A percentile compares a stretch with the other conserved stretches of the same genome.
Evolutionary conservation across 2,797 vertebrate genomes (phyloP).

Genomic region (Brachyrhaphis roseni): DNA sequence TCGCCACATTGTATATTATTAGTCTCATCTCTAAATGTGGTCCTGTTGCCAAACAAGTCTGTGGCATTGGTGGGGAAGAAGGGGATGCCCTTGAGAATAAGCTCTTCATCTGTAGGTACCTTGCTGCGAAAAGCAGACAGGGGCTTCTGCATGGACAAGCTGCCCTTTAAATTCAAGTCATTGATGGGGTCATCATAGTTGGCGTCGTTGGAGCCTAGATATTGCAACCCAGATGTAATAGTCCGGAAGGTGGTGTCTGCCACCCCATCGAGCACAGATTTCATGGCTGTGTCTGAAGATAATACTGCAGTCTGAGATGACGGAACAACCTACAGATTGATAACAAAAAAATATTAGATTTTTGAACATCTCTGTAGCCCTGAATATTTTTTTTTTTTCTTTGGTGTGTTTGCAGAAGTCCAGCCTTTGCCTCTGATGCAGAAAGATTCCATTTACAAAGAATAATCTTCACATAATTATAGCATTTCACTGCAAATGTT

Average conservation of each 20-base stretch:
- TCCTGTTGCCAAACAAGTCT: constrained; percentile 92
- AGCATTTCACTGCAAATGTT: constrained; percentile 6
- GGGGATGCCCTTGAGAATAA: constrained; percentile 86
- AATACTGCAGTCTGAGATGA: constrained; percentile 70
- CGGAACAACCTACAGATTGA: constrained; percentile 72
- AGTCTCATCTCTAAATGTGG: constrained; percentile 87
- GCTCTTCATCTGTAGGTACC: constrained; percentile 89
- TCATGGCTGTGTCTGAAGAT: constrained; percentile 88
- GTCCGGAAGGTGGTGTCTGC: constrained; percentile 98
- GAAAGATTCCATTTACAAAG: constrained; percentile 1
- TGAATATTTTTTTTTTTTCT: background rate
- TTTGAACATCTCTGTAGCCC: constrained; percentile 12
- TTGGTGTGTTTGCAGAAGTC: constrained; percentile 2
- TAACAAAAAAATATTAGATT: constrained; percentile 60
- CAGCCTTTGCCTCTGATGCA: background rate
- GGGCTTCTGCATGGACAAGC: constrained; percentile 89
- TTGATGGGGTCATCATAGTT: constrained; percentile 84
- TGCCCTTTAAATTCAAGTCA: constrained; percentile 79
- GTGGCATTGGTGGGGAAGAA: constrained; percentile 91
- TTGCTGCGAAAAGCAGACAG: constrained; percentile 94
- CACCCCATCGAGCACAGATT: constrained; percentile 96
- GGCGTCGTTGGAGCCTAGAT: constrained; percentile 93
- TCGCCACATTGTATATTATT: constrained; percentile 93
- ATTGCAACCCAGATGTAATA: constrained; percentile 97
- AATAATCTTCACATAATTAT: constrained; percentile 2